A percentile compares a stretch with the other conserved stretches of the same genome.
Evolutionary conservation across 2,797 vertebrate genomes (phyloP).

Genomic region (Sebastes flavidus): DNA sequence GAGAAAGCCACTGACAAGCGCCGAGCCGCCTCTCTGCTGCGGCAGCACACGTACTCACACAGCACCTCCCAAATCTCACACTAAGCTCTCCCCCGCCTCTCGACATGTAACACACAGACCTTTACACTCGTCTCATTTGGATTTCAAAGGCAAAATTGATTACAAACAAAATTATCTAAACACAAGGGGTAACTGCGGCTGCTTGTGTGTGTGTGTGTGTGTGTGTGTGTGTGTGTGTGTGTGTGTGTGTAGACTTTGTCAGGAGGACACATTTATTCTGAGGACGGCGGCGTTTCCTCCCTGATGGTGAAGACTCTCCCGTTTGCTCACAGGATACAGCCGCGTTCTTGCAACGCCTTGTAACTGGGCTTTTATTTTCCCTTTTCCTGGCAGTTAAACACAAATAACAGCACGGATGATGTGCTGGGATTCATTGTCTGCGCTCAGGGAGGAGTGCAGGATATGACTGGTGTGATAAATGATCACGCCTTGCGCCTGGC

Average conservation of each 20-base stretch:
- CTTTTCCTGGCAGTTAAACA: conserved; percentile 80
- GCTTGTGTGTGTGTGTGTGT: neutral
- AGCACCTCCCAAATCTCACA: conserved; percentile 69
- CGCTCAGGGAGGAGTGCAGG: conserved; percentile 74
- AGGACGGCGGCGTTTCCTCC: conserved; percentile 61
- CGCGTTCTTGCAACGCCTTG: conserved; percentile 60
- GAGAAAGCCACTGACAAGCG: conserved; percentile 84
- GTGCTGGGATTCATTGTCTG: conserved; percentile 72
- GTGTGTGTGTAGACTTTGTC: conserved; percentile 23
- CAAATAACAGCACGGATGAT: conserved; percentile 79
- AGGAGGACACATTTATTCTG: conserved; percentile 34
- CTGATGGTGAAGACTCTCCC: conserved; percentile 45
- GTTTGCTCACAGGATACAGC: conserved; percentile 72
- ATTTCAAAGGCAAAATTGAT: conserved; percentile 80
- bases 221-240: neutral
- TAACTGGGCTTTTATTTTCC: conserved; percentile 75
- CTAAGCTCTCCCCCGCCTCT: conserved; percentile 74
- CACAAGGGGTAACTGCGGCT: conserved; percentile 24
- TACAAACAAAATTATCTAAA: conserved; percentile 55
- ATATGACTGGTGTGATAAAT: conserved; percentile 81
- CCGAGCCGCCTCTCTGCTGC: conserved; percentile 64
- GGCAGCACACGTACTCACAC: conserved; percentile 49
- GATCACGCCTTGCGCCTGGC: conserved; percentile 67
- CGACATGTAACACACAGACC: conserved; percentile 66
- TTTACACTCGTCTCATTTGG: conserved; percentile 67